phyloP scores from a whole-genome alignment of 2,113 vertebrate genomes.

The Leptosomus discolor region DNA sequence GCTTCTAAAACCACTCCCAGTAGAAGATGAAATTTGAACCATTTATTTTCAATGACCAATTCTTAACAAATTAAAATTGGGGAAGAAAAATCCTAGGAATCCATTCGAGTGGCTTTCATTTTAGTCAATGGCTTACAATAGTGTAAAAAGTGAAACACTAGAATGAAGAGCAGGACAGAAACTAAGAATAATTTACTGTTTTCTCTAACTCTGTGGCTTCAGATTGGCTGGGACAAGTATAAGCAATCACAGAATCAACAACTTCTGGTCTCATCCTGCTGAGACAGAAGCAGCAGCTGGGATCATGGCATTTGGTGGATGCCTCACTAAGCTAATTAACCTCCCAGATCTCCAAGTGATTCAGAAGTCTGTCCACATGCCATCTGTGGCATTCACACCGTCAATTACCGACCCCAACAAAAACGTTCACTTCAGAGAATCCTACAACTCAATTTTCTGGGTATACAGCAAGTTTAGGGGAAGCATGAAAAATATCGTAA shows the following conservation, averaged over 20 bases:
- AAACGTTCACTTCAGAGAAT: neutral
- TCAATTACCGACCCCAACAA: neutral
- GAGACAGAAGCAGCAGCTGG: neutral
- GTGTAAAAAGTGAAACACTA: neutral
- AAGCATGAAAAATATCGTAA: neutral
- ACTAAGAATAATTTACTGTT: neutral
- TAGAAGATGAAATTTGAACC: neutral
- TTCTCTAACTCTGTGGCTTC: neutral
- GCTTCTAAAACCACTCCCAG: neutral
- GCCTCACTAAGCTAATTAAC: neutral
- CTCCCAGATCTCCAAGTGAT: rapidly evolving
- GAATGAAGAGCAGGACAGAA: neutral
- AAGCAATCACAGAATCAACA: neutral
- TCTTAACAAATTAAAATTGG: neutral
- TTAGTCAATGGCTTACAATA: neutral
- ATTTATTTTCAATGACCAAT: neutral
- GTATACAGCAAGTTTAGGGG: neutral
- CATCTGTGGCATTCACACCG: neutral
- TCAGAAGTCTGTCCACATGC: neutral
- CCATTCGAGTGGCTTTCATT: neutral
- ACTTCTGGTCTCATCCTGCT: neutral
- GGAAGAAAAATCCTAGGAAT: neutral
- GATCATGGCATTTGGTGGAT: neutral
- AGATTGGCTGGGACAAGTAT: neutral
- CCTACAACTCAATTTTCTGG: neutral